A percentile compares a stretch with the other conserved stretches of the same genome.
These are phyloP conservation scores for Chaetophractus vellerosus DNA, from an alignment of 2,797 vertebrate genomes.

Conservation along the genomic window DNA sequence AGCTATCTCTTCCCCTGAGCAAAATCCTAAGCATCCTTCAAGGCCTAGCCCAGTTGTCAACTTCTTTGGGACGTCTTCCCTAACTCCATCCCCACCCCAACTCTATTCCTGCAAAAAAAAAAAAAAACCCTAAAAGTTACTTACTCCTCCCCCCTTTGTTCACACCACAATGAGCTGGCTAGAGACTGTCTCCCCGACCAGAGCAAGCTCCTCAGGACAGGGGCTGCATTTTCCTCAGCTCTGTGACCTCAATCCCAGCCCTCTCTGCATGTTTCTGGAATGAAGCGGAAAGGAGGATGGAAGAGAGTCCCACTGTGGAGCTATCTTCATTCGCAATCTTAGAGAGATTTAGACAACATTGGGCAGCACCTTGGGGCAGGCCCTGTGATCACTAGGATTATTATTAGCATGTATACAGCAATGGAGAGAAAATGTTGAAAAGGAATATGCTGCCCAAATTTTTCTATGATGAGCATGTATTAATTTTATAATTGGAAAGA, in stretches of 20 bases:
- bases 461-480: neutral
- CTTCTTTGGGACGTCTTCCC: neutral
- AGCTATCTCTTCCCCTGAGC: neutral
- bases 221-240: neutral
- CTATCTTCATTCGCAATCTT: neutral
- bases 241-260: neutral
- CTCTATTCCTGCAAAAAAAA: neutral
- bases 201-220: neutral
- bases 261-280: neutral
- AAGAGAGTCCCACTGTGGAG: neutral
- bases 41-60: neutral
- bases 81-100: neutral
- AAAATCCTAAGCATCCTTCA: slow-evolving; percentile 45
- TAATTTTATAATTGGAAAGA: slow-evolving; percentile 18
- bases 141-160: neutral
- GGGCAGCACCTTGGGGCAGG: neutral
- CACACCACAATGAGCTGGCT: neutral
- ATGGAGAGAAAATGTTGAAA: neutral
- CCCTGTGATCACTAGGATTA: neutral
- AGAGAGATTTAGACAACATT: neutral
- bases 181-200: neutral
- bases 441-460: neutral
- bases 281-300: neutral
- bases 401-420: neutral
- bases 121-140: neutral